Evolutionary conservation across 2,888 invertebrate species (phyloP), one percentile per base, ranked within the genome.

Genomic region (Tenthredo notha): DNA sequence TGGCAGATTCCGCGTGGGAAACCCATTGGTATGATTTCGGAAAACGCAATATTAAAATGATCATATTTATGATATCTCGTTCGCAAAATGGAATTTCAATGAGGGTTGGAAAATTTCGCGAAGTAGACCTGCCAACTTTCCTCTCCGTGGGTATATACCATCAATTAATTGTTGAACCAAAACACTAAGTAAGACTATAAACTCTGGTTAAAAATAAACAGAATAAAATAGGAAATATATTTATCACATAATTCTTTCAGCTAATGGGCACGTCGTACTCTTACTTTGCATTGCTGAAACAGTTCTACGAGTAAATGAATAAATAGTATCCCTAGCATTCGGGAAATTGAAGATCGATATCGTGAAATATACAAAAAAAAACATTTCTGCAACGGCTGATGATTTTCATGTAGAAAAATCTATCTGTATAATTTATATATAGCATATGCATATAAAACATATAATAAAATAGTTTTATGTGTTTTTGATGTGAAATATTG

Each of bases 21-120:
- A 37, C 7, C 3, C n/a, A 58, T 12, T 78, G 78, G 78, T 78
- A 78, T 40, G n/a, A 37, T 78, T 58, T 58, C 37, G 54, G 33
- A 6, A 58, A 40, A n/a, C 29, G 7, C n/a, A 54, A 78, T 25
- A 33, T 33, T 3, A 78, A 78, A 58, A 84, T 21, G 12, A 74
- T 84, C 37, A 72, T 70, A 3, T 29, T 72, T 10, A 72, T 84
- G 21, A 72, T 74, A 18, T 50, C 72, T 40, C 84, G 84, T 84
- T 37, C 72, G 9, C 84, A 84, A 50, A 84, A 84, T 29, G 72
- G 50, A 40, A 84, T 84, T 50, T 72, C 25, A 33, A 15, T 84
- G 15, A 72, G 33, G 25, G 54, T 47, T 54, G 84, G 84, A 33
- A 84, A 84, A 72, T 84, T 84, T 18, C 72, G 47, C 6, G 21